These are phyloP conservation scores for Piprites chloris DNA, from an alignment of 2,113 vertebrate genomes.

Conservation along the genomic window DNA sequence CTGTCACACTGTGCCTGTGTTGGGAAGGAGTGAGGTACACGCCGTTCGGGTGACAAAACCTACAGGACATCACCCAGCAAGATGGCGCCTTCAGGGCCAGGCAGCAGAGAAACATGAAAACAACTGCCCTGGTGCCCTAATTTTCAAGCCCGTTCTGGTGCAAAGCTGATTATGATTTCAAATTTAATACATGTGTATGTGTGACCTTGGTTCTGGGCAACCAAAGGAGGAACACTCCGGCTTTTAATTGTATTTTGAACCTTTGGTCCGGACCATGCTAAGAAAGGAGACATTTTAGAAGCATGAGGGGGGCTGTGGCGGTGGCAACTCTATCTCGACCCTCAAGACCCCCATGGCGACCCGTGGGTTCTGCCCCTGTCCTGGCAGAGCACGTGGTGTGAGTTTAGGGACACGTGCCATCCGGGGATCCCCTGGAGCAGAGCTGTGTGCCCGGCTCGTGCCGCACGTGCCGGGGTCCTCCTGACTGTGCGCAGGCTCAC, in stretches of 20 bases:
- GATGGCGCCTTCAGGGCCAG: not conserved
- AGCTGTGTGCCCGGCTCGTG: not conserved
- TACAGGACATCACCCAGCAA: not conserved
- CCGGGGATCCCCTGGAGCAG: not conserved
- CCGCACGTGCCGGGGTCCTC: not conserved
- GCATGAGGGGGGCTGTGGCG: accelerated
- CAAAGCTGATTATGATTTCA: not conserved
- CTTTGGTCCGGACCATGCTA: not conserved
- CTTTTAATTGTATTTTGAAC: not conserved
- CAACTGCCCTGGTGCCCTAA: too few species aligned
- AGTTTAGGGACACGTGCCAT: not conserved
- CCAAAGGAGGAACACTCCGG: not conserved
- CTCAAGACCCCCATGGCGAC: accelerated
- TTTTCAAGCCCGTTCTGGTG: not conserved
- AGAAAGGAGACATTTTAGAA: not conserved
- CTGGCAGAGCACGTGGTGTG: accelerated
- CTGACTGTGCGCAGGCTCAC: not conserved
- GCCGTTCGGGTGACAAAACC: not conserved
- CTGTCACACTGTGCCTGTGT: not conserved
- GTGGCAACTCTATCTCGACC: accelerated
- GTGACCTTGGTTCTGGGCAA: not conserved
- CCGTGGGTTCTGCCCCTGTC: not conserved
- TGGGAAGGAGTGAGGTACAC: accelerated
- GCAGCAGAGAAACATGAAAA: accelerated
- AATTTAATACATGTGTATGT: not conserved